phyloP scores from a whole-genome alignment of 2,113 vertebrate species.

The Tragelaphus strepsiceros region DNA sequence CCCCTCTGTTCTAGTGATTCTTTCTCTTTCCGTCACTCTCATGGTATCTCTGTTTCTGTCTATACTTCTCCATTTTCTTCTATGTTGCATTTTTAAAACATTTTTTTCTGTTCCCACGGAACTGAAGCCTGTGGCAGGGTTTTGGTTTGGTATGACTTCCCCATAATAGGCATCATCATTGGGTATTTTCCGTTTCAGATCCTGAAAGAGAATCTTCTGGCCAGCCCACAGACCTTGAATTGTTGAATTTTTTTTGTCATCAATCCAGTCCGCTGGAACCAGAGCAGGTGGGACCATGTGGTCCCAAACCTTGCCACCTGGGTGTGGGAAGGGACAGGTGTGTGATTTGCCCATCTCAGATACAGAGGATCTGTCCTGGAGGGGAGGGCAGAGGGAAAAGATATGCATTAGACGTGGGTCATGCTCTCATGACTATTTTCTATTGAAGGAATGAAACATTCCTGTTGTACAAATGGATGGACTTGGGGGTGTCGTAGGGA shows the following conservation, averaged over 20 bases:
- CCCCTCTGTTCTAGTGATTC: background rate
- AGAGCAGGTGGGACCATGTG: background rate
- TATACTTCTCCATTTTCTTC: background rate
- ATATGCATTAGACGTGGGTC: background rate
- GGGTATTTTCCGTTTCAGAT: background rate
- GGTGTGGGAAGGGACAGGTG: background rate
- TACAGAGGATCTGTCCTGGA: background rate
- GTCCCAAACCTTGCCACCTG: background rate
- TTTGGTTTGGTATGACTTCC: background rate
- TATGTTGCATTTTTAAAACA: background rate
- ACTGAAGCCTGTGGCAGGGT: background rate
- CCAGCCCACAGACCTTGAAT: background rate
- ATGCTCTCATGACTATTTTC: background rate
- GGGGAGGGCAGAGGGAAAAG: background rate
- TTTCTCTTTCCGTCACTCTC: background rate
- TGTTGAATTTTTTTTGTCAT: background rate
- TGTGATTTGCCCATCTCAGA: rapidly evolving
- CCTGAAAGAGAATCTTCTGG: background rate
- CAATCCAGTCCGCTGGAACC: background rate
- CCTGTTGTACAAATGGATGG: background rate
- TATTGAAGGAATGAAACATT: background rate
- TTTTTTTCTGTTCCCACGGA: background rate
- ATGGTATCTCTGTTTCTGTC: background rate
- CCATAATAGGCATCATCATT: background rate
- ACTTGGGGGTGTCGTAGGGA: background rate